These are phyloP conservation scores for Achatina immaculata DNA, from an alignment of 1,140 invertebrate genomes.

Conservation along the genomic window DNA sequence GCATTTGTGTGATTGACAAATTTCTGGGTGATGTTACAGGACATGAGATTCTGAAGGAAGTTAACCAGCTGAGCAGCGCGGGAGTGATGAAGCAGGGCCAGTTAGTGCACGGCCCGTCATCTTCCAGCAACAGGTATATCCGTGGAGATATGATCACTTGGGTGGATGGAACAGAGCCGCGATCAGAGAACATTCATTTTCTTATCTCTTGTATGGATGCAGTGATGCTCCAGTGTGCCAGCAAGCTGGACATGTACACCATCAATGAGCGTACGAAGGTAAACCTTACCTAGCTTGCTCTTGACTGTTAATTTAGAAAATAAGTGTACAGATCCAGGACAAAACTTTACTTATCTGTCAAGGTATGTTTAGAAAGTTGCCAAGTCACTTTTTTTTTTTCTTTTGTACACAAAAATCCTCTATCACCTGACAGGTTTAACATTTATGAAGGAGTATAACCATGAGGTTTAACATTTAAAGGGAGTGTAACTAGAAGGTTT, in stretches of 20 bases:
- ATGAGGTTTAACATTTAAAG: too few species aligned
- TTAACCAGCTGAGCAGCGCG: constrained; percentile 72
- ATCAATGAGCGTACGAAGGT: constrained; percentile 94
- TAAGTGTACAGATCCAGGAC: not conserved
- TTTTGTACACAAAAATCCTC: too few species aligned
- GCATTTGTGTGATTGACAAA: constrained; percentile 92
- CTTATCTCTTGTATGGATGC: constrained; percentile 88
- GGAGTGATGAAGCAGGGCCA: constrained; percentile 50
- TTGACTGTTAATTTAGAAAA: not conserved
- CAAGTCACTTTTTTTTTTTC: too few species aligned
- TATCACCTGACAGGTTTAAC: too few species aligned
- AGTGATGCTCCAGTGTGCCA: constrained; percentile 74
- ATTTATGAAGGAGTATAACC: too few species aligned
- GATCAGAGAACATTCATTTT: constrained; percentile 84
- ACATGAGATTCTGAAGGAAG: constrained; percentile 85
- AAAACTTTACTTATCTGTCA: not conserved
- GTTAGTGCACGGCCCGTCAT: constrained; percentile 46
- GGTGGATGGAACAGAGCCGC: constrained; percentile 87
- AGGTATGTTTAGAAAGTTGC: not conserved
- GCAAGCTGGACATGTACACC: constrained; percentile 80
- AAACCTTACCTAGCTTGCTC: constrained; percentile 50
- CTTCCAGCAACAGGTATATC: constrained; percentile 69
- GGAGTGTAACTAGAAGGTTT: too few species aligned
- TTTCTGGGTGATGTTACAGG: constrained; percentile 87
- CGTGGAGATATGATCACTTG: constrained; percentile 90